Evolutionary conservation across 2,797 vertebrate species (phyloP), one percentile per base, ranked within the genome.

Genomic region (Parauchenoglanis punctatus): DNA sequence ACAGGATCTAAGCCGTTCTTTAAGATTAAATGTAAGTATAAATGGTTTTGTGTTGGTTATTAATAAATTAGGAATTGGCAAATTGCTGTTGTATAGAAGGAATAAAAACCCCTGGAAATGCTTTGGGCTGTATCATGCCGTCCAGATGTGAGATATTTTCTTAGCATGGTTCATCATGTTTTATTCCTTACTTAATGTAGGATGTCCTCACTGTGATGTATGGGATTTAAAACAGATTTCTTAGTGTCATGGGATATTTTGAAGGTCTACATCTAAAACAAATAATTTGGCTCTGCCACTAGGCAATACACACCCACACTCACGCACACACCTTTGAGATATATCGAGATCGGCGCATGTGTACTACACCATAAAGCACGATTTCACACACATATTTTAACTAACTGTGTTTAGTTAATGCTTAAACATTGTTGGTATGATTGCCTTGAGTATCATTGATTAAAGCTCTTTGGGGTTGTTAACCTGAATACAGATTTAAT

Each of bases 401-500:
- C 75, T n/a, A 31, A 17, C n/a, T 17, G 25, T 84, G 52, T 84
- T 78, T 68, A 68, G 25, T 84, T 54, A 44, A n/a, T 0, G 49
- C 58, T 83, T 61, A 67, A 77, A 58, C 11, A 46, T 56, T 76
- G 46, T 18, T 23, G 70, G 61, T 35, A 52, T 25, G 13, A 56
- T 20, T 63, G 40, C 56, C 44, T 81, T 72, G 5, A 75, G 67
- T 52, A 58, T 85, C 76, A 49, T 25, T 82, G 59, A 88, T 76
- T 76, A 82, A 82, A 85, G 46, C 78, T 83, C 68, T 85, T 81
- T 58, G 67, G 65, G 7, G 83, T 15, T 81, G 78, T 82, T 88
- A 82, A 85, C 58, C 54, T 85, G 65, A 85, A 87, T 78, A 70
- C 87, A 85, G 77, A 70, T 88, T 82, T 75, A 65, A 88, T 75